Conservation (phyloP, 2,797 vertebrate genomes). For the Alectoris magna region DNA sequence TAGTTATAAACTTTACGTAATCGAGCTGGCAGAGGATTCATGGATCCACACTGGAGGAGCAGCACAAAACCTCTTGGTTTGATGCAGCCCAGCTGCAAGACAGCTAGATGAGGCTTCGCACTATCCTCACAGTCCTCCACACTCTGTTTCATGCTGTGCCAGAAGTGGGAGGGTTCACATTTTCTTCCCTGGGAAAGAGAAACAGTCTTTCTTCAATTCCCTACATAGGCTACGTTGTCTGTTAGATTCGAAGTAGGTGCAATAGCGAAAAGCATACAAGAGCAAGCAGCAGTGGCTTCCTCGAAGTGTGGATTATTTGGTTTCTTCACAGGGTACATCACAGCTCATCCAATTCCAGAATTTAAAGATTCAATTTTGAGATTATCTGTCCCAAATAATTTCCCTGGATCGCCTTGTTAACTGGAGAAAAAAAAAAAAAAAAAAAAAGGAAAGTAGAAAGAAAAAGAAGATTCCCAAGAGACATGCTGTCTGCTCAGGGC, state of each 20-base stretch:
- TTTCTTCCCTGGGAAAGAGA: not conserved
- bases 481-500: not conserved
- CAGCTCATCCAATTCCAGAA: not conserved
- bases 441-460: not conserved
- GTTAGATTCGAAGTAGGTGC: not conserved
- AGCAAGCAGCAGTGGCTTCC: not conserved
- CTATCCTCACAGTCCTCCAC: not conserved
- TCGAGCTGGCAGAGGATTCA: not conserved
- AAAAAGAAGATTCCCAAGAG: not conserved
- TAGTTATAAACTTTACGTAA: not conserved
- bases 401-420: not conserved
- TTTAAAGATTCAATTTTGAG: not conserved
- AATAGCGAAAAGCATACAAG: accelerated
- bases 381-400: not conserved
- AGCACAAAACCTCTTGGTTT: not conserved
- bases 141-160: not conserved
- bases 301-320: not conserved
- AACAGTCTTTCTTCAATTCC: not conserved
- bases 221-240: not conserved
- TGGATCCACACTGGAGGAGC: accelerated
- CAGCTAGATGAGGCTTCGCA: not conserved
- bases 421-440: not conserved
- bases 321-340: not conserved
- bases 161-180: not conserved
- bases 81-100: not conserved